Evolutionary conservation across 1,140 invertebrate species (phyloP), one percentile per base, ranked within the genome.

Genomic region (Drosophila pseudoananassae): DNA sequence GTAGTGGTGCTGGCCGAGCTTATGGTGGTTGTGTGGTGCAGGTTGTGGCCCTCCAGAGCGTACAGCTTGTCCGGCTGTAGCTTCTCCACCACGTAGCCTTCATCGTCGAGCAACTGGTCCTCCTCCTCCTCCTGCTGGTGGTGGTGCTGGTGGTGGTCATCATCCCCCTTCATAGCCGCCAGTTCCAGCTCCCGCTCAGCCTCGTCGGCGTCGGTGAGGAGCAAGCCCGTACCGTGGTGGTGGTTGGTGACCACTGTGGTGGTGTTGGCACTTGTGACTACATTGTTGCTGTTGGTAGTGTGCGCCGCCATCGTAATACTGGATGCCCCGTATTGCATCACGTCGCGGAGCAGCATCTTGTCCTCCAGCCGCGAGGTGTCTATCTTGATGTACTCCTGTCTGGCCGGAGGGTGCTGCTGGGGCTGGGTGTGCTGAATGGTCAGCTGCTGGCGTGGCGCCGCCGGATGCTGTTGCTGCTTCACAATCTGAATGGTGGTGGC

Each of bases 321-420:
- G 20, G 75, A 78, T 38, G 82, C 51, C 0, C 83, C 90, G 68
- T 91, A 91, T n/a, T 91, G 90, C 75, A 91, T 87, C 12, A 91
- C 90, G 58, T 91, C 90, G 3, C 90, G 82, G 36, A 91, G 47
- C 14, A 91, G 49, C 76, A 91, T 71, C 50, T 91, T 91, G 25
- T 91, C 90, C 57, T 90, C 85, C 46, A 91, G 51, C 14, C 88
- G 59, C 0, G 83, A 90, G 0, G 90, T 85, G 49, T 91, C 85
- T 23, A 91, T 90, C 60, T 91, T 91, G 23, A 91, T 91, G 36
- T 80, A 91, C 54, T 91, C 90, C 55, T 73, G 82, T 9, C 81
- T 71, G 10, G 71, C 25, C 20, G 72, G 20, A 2, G 43, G 15
- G 3, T 46, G 15, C 2, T 17, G 2, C 43, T 17, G 43, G 7